Evolutionary conservation across 2,888 invertebrate species (phyloP).

Genomic region (Conchocele bisecta): DNA sequence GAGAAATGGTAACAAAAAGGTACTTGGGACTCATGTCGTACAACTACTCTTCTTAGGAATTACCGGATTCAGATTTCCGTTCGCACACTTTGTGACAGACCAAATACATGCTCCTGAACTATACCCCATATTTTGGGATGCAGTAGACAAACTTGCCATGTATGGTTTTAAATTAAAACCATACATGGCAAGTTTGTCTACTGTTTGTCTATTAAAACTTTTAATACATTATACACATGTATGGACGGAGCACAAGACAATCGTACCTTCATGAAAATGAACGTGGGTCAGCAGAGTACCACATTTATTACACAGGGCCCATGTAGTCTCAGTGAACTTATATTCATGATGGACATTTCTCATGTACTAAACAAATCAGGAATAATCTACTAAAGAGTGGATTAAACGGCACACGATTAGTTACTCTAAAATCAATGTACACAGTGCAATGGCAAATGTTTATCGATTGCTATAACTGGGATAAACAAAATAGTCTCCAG

Average conservation of each 20-base stretch:
- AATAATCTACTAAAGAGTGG: background rate
- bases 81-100: constrained; percentile 41
- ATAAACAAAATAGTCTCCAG: constrained; percentile 45
- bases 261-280: constrained; percentile 33
- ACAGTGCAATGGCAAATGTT: constrained; percentile 49
- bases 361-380: constrained; percentile 11
- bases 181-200: constrained; percentile 18
- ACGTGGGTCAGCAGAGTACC: constrained; percentile 5
- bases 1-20: constrained; percentile 25
- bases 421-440: background rate
- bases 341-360: constrained; percentile 38
- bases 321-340: constrained; percentile 18
- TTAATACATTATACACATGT: constrained; percentile 21
- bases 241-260: constrained; percentile 43
- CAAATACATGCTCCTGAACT: constrained; percentile 36
- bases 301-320: constrained; percentile 13
- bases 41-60: constrained; percentile 52
- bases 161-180: constrained; percentile 33
- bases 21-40: constrained; percentile 33
- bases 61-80: constrained; percentile 51
- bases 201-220: no score
- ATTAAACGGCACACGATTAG: constrained; percentile 1
- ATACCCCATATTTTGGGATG: constrained; percentile 36
- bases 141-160: constrained; percentile 20
- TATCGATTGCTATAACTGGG: constrained; percentile 37